phyloP scores from a whole-genome alignment of 2,888 invertebrate genomes.

The Meandrusa payeni region DNA sequence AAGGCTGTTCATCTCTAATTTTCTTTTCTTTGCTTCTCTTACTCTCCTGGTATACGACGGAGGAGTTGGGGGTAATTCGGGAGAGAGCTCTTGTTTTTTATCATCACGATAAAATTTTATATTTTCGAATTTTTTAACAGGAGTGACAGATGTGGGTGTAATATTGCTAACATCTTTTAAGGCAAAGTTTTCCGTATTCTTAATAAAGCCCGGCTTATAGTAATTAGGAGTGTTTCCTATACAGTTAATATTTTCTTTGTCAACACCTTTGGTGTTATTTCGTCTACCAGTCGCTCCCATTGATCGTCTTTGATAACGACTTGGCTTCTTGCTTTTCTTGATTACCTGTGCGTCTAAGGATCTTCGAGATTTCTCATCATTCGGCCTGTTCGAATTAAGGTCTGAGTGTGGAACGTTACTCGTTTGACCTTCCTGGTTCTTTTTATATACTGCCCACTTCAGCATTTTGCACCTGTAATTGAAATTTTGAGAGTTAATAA shows the following conservation, averaged over 20 bases:
- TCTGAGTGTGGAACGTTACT: constrained; percentile 42
- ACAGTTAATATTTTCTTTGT: constrained; percentile 74
- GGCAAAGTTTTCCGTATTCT: constrained; percentile 72
- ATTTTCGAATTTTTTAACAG: constrained; percentile 56
- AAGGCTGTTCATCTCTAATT: constrained; percentile 64
- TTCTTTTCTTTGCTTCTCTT: constrained; percentile 71
- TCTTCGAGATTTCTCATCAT: constrained; percentile 48
- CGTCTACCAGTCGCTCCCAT: constrained; percentile 61
- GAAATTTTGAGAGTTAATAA: no score
- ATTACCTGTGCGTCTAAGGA: constrained; percentile 65
- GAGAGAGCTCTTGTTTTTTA: constrained; percentile 56
- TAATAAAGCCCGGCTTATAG: constrained; percentile 79
- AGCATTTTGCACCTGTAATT: constrained; percentile 79
- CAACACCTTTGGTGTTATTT: constrained; percentile 52
- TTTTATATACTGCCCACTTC: constrained; percentile 82
- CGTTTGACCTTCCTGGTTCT: constrained; percentile 56
- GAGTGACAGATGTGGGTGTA: constrained; percentile 74
- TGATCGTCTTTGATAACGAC: constrained; percentile 69
- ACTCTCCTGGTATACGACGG: constrained; percentile 71
- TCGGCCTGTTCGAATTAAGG: constrained; percentile 41
- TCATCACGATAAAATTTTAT: constrained; percentile 49
- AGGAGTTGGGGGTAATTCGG: constrained; percentile 65
- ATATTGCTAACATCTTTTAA: constrained; percentile 83
- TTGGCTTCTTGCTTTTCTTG: constrained; percentile 70
- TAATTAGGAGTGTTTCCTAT: constrained; percentile 81